A percentile compares a stretch with the other conserved stretches of the same genome.
Conservation (phyloP, 2,888 invertebrate genomes). For the Platerodrilus igneus region DNA sequence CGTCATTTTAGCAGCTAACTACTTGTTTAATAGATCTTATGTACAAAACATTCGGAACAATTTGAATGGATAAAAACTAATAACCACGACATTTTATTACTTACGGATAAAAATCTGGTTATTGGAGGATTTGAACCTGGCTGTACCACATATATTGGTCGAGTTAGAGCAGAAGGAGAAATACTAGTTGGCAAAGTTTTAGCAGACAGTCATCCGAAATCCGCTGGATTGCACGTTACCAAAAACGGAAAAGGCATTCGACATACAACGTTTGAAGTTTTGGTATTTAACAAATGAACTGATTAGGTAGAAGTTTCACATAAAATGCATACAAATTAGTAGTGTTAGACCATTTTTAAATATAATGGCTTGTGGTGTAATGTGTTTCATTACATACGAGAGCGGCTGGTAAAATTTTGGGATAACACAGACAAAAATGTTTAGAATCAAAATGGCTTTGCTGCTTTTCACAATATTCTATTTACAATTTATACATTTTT, state of each 20-base stretch:
- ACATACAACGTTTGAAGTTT: slow-evolving; percentile 5
- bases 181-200: slow-evolving; percentile 12
- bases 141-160: slow-evolving; percentile 12
- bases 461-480: too few species aligned
- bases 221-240: slow-evolving; percentile 8
- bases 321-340: too few species aligned
- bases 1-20: neutral
- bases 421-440: too few species aligned
- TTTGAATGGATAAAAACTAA: slow-evolving; percentile 13
- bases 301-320: too few species aligned
- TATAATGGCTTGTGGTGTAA: too few species aligned
- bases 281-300: slow-evolving; percentile 4
- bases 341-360: too few species aligned
- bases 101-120: slow-evolving; percentile 7
- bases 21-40: slow-evolving; percentile 11
- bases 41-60: slow-evolving; percentile 10
- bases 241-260: neutral
- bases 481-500: too few species aligned
- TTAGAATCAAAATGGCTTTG: too few species aligned
- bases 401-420: too few species aligned
- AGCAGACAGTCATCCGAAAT: slow-evolving; percentile 4
- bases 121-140: slow-evolving; percentile 12
- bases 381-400: too few species aligned
- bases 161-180: slow-evolving; percentile 4
- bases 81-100: neutral